Percentiles rank a stretch among this genome's conserved stretches.
phyloP scores from a whole-genome alignment of 2,888 invertebrate genomes.

The Acrocyrtus sp. region DNA sequence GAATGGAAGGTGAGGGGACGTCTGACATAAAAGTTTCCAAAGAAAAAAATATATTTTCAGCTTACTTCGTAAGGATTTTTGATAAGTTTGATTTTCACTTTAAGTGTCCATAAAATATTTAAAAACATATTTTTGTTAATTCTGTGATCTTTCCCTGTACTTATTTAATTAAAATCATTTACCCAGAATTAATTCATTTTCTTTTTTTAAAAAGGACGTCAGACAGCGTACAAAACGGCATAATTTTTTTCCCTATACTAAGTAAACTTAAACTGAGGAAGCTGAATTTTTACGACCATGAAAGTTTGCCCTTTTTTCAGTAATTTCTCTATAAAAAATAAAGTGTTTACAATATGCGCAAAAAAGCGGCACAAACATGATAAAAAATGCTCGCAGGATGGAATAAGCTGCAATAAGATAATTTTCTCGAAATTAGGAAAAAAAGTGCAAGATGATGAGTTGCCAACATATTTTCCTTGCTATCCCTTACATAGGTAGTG shows the following conservation, averaged over 20 bases:
- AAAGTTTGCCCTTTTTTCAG: slow-evolving; percentile 2
- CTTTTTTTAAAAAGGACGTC: neutral
- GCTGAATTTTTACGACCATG: neutral
- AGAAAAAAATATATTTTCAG: slow-evolving; percentile 1
- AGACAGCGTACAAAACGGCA: neutral
- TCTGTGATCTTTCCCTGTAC: no score
- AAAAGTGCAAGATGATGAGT: slow-evolving; percentile 32
- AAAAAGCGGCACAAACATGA: neutral
- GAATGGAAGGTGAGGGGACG: slow-evolving; percentile 34
- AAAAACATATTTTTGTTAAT: no score
- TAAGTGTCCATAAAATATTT: no score
- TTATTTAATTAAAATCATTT: neutral
- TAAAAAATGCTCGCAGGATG: neutral
- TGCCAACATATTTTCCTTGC: slow-evolving; percentile 32
- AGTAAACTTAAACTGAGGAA: neutral
- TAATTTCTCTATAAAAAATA: neutral
- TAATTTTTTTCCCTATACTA: neutral
- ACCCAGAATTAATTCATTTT: neutral
- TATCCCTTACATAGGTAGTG: no score
- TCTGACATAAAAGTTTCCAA: slow-evolving; percentile 14
- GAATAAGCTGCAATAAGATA: neutral
- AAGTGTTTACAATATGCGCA: neutral
- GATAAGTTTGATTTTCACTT: no score
- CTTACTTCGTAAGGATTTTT: no score
- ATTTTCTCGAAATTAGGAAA: neutral